phyloP scores from a whole-genome alignment of 2,797 vertebrate species.

The Intellagama lesueurii region DNA sequence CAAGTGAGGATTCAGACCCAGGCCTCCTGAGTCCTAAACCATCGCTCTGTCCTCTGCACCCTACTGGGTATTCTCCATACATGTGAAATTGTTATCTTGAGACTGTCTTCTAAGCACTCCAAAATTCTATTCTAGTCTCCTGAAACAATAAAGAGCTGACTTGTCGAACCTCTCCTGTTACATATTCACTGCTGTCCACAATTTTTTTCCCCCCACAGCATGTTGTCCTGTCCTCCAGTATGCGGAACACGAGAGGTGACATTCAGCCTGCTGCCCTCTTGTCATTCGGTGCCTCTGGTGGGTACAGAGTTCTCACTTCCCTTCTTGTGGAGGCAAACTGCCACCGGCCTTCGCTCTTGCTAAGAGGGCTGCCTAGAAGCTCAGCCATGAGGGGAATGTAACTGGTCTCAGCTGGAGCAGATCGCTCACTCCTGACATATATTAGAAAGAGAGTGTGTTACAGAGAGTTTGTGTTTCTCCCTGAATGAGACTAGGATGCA shows the following conservation, averaged over 20 bases:
- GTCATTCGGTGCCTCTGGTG: not conserved
- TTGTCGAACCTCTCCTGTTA: fast-evolving
- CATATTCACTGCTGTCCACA: not conserved
- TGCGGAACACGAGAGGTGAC: not conserved
- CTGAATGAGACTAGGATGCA: too few relatives aligned
- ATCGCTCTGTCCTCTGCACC: too few relatives aligned
- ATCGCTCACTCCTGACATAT: too few relatives aligned
- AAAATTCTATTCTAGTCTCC: too few relatives aligned
- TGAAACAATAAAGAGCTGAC: not conserved
- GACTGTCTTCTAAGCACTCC: not conserved
- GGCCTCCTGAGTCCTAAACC: too few relatives aligned
- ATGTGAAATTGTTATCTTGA: too few relatives aligned
- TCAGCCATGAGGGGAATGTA: not conserved
- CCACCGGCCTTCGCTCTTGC: not conserved
- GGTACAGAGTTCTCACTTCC: not conserved
- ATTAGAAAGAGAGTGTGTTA: not conserved
- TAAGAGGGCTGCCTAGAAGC: not conserved
- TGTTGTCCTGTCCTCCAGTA: not conserved
- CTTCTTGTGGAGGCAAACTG: not conserved
- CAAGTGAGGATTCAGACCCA: too few relatives aligned
- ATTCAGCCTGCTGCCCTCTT: not conserved
- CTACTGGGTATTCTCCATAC: too few relatives aligned
- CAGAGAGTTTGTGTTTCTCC: too few relatives aligned
- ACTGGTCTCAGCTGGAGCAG: not conserved
- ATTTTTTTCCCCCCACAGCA: not conserved